Base-by-base conservation (phyloP, 2,797 vertebrate species). In the Sylvia borin region DNA sequence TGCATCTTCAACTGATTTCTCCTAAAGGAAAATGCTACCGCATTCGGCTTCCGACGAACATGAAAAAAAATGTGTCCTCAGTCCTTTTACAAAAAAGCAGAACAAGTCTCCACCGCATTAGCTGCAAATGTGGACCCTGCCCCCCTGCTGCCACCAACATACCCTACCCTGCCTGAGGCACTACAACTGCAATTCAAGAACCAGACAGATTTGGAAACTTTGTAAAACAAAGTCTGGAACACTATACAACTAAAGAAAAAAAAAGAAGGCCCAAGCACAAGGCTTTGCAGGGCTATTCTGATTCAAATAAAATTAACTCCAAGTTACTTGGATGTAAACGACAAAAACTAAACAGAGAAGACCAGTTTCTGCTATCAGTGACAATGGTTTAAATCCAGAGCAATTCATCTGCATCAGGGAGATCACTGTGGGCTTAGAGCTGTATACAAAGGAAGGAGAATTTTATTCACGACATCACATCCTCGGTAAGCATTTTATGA, bases 181-280 rank as follows among this genome's bases (percentile, higher is more conserved):
- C 36, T 93, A 82, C 88, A 92, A 91, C 10, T 53, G 83, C 84
- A 90, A 95, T 82, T 85, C 80, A 77, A 82, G 64, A 76, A 55
- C 42, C 71, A 65, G 66, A 82, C 2, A 0, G 19, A 45, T 61
- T 67, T 85, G 78, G 77, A 95, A 94, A 91, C 88, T 95, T 94
- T 85, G 88, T 86, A 85, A 81, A 90, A 93, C 89, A 92, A 88
- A 80, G 48, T 6, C 3, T 3, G 3, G n/a, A 90, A 87, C 80
- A 47, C 76, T 84, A 68, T 42, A 89, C 65, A 82, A 79, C 77
- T 74, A 57, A 81, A 51, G 50, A 68, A 90, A 87, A 90, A 87
- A 90, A 84, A 54, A 72, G 10, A 76, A 26, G 4, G 20, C 29
- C 29, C 53, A 88, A 86, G 74, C 71, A 86, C 9, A 47, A n/a